Percentiles rank a stretch among this genome's conserved stretches.
Evolutionary conservation across 2,113 vertebrate genomes (phyloP).

Genomic region (Heterotis niloticus): DNA sequence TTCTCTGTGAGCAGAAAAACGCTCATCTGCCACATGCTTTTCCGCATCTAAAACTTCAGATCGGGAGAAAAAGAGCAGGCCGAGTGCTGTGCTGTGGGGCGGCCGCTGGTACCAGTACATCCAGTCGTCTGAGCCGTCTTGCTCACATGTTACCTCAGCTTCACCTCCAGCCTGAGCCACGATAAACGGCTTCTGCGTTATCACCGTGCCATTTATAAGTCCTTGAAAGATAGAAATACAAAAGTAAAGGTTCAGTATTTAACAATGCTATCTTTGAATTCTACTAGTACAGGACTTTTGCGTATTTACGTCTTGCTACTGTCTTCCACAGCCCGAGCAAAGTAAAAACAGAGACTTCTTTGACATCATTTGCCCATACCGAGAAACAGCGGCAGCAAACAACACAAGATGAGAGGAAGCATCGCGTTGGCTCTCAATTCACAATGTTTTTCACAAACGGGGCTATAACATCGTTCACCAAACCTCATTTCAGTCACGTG

Average conservation of each 20-base stretch:
- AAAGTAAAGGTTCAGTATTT: not conserved
- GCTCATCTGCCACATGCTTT: not conserved
- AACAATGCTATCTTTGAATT: no score
- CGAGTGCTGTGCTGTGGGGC: not conserved
- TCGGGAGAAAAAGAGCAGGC: not conserved
- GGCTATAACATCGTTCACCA: not conserved
- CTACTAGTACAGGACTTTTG: no score
- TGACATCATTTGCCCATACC: not conserved
- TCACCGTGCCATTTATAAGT: not conserved
- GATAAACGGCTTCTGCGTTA: not conserved
- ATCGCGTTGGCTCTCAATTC: not conserved
- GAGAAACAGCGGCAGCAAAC: not conserved
- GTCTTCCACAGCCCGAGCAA: not conserved
- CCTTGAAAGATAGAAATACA: constrained; percentile 7
- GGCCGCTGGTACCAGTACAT: constrained; percentile 6
- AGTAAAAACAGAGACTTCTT: not conserved
- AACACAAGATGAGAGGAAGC: not conserved
- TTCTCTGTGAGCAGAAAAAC: not conserved
- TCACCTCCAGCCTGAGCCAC: not conserved
- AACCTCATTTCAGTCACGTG: no score
- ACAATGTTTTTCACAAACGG: not conserved
- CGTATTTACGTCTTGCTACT: no score
- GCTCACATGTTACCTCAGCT: not conserved
- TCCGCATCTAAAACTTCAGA: not conserved
- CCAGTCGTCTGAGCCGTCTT: not conserved